These are phyloP conservation scores for Glossophaga mutica DNA, from an alignment of 2,797 vertebrate species.

Conservation along the genomic window DNA sequence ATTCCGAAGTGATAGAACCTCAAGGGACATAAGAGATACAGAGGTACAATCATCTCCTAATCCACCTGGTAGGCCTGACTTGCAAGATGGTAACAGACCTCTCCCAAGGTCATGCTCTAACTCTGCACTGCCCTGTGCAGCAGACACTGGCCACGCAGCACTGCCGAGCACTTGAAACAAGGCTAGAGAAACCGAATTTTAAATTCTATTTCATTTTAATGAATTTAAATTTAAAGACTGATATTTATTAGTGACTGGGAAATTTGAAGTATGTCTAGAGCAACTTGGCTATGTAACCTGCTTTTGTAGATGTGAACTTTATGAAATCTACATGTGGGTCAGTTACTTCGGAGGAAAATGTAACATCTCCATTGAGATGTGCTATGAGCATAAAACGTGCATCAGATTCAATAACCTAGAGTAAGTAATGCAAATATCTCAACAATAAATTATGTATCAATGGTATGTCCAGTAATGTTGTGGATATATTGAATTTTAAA, in stretches of 20 bases:
- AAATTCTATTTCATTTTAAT: neutral
- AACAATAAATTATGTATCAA: neutral
- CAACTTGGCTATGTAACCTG: slow-evolving; percentile 25
- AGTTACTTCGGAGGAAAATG: slow-evolving; percentile 36
- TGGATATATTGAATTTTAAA: neutral
- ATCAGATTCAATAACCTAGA: neutral
- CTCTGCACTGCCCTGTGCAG: neutral
- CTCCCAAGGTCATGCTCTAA: neutral
- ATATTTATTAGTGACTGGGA: slow-evolving; percentile 18
- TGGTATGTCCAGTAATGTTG: slow-evolving; percentile 14
- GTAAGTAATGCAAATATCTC: slow-evolving; percentile 1
- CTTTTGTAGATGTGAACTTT: neutral
- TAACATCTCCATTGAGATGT: slow-evolving; percentile 17
- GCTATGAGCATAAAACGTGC: neutral
- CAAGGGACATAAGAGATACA: neutral
- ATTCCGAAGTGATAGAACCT: neutral
- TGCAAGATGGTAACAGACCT: neutral
- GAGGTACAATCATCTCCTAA: neutral
- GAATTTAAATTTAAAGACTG: slow-evolving; percentile 35
- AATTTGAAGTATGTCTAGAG: neutral
- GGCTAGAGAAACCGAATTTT: neutral
- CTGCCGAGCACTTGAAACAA: neutral
- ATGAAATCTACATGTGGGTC: slow-evolving; percentile 35
- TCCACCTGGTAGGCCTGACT: neutral
- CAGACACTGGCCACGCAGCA: neutral